Base-by-base conservation (phyloP, 2,113 vertebrate genomes). In the Rhizomys pruinosus region DNA sequence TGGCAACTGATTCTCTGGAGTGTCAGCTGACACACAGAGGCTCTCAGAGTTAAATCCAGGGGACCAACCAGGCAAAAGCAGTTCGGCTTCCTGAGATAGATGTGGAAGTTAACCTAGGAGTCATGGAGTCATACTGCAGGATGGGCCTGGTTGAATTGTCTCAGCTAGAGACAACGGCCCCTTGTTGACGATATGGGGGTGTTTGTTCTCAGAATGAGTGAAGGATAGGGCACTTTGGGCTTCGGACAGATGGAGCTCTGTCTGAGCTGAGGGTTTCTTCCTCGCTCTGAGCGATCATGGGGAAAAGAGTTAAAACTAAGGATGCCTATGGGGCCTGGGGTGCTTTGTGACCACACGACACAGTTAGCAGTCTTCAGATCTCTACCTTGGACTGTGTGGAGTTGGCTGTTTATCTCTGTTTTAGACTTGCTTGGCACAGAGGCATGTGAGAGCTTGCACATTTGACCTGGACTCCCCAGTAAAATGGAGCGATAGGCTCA, bases 371-470 rank as follows among this genome's bases (percentile, higher is more conserved):
- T 17, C 66, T 29, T 87, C 27, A 20, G 19, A 6, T 77, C 39
- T 64, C 59, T 32, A 7, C 66, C 34, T 32, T 11, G 42, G 19
- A 52, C 25, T 63, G 7, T 3, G 5, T 10, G 6, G 52, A 84
- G 3, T 5, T 47, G 34, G 8, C 3, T 66, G 27, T 5, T 39
- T 71, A 11, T 17, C 29, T 57, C 25, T 71, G 37, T 57, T 76
- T 84, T 34, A 71, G 59, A 52, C 25, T 74, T 74, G 71, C 47
- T 79, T 59, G 22, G 15, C n/a, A 32, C 25, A 44, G 13, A 27
- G 10, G 4, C 15, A 11, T 0, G 7, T 0, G 2, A 55, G 23
- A 37, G 47, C 2, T 6, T 20, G 32, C 42, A 3, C 47, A 52
- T 42, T 82, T 44, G 34, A 44, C 9, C n/a, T 81, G 32, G 77